phyloP scores from a whole-genome alignment of 2,797 vertebrate species.

The Eremophila alpestris region DNA sequence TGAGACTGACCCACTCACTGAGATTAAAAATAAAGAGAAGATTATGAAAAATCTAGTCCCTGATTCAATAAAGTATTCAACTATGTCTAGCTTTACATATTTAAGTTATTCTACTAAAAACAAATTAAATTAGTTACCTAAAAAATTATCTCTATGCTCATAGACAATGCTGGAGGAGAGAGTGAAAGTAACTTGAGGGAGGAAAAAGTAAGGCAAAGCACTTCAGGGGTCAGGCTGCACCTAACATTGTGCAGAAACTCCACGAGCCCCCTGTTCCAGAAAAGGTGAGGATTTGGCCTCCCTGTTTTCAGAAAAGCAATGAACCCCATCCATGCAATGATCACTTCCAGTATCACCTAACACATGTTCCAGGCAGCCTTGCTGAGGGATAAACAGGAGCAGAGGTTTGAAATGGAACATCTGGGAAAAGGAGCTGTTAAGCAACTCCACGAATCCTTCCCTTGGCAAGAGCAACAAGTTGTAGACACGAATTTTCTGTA shows the following conservation, averaged over 20 bases:
- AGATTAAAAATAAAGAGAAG: constrained; percentile 40
- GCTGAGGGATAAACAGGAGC: constrained; percentile 21
- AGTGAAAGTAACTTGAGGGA: background rate
- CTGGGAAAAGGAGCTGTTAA: background rate
- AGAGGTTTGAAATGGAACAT: constrained; percentile 18
- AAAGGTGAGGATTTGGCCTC: background rate
- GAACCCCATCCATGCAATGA: background rate
- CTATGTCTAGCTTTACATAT: constrained; percentile 16
- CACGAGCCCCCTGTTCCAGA: background rate
- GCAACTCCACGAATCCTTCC: background rate
- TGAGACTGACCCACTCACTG: constrained; percentile 20
- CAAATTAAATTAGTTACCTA: background rate
- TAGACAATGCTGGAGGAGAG: background rate
- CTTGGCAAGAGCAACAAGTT: background rate
- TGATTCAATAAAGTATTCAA: constrained; percentile 26
- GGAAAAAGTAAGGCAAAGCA: background rate
- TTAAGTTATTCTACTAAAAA: background rate
- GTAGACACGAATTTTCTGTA: background rate
- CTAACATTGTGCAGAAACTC: background rate
- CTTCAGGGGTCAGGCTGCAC: background rate
- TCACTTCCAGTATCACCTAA: background rate
- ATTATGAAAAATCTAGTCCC: constrained; percentile 33
- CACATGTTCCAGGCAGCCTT: background rate
- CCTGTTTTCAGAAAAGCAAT: background rate
- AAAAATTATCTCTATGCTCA: background rate